These are phyloP conservation scores for Drosophila pallidifrons DNA, from an alignment of 1,140 invertebrate genomes.

Conservation along the genomic window DNA sequence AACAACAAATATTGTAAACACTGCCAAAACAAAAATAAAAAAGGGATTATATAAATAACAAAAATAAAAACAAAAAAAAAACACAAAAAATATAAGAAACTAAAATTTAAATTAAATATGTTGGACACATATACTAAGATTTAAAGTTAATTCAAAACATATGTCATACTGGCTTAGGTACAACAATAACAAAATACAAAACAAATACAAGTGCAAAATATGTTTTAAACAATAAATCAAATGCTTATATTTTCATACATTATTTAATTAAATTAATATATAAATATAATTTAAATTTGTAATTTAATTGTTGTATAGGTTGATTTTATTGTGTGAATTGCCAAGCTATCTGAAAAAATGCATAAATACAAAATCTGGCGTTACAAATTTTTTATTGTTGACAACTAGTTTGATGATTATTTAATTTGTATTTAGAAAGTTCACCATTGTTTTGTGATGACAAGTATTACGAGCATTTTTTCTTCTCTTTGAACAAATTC, in stretches of 20 bases:
- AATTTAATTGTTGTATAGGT: conserved; percentile 53
- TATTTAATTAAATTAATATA: conserved; percentile 59
- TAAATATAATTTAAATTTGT: conserved; percentile 57
- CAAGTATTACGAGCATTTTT: conserved; percentile 70
- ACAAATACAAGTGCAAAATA: conserved; percentile 80
- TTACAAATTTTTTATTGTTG: conserved; percentile 42
- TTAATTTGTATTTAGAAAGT: conserved; percentile 61
- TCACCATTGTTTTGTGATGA: conserved; percentile 54
- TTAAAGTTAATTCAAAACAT: conserved; percentile 43
- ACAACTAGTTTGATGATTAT: conserved; percentile 50
- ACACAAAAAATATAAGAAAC: conserved; percentile 46
- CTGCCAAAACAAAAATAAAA: conserved; percentile 74
- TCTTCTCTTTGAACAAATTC: conserved; percentile 18
- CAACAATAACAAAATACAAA: conserved; percentile 50
- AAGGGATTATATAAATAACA: conserved; percentile 12
- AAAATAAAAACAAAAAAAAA: conserved; percentile 36
- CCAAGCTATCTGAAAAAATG: conserved; percentile 28
- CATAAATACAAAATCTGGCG: conserved; percentile 23
- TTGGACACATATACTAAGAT: conserved; percentile 48
- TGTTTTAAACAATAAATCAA: conserved; percentile 75
- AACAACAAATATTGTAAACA: conserved; percentile 63
- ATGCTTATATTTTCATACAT: conserved; percentile 50
- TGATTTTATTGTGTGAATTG: conserved; percentile 31
- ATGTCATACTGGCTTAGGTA: conserved; percentile 34
- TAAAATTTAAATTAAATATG: conserved; percentile 18